Base-by-base conservation (phyloP, 2,113 vertebrate genomes). In the Zeus faber region DNA sequence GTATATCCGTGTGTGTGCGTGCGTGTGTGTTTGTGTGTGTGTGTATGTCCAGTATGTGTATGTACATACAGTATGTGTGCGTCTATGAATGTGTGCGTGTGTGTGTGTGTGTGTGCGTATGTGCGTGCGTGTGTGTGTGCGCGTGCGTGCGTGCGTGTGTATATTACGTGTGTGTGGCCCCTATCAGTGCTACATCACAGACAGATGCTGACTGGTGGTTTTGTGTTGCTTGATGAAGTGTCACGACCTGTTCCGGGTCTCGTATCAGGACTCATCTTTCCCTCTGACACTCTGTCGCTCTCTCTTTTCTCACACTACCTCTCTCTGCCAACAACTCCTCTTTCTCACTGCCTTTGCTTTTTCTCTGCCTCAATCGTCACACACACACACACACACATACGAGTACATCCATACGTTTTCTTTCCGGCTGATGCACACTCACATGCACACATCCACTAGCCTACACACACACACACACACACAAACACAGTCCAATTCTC, bases 121-220 rank as follows among this genome's bases (percentile, higher is more conserved):
- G 50, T 53, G 50, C 16, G 31, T 53, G 50, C 9, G 29, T 40
- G 50, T 53, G 35, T 13, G 33, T 9, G 33, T 26, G 50, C 14
- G 33, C 13, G 51, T 40, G 51, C 8, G 3, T 54, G 23, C 11
- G 37, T 27, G 51, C 18, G 22, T 41, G 37, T 5, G 33, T 17
- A 21, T 40, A n/a, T 17, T 4, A 37, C 17, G 22, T 54, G 52
- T 54, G 52, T 27, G 37, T 54, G 52, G 23, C 44, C 29, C 44
- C 21, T 35, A 37, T 58, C 54, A 47, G 45, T 47, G 20, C 21
- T 35, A 31, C 10, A 58, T 58, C 54, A 47, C 21, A 48, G 54
- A 58, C 43, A 58, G 23, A 39, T 68, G 65, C 65, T 62, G 65
- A 62, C 58, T 43, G 41, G 52, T 47, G 58, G 21, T 29, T 62